Conservation (phyloP, 2,888 invertebrate species). For the Chaetogeoica ovagalla region DNA sequence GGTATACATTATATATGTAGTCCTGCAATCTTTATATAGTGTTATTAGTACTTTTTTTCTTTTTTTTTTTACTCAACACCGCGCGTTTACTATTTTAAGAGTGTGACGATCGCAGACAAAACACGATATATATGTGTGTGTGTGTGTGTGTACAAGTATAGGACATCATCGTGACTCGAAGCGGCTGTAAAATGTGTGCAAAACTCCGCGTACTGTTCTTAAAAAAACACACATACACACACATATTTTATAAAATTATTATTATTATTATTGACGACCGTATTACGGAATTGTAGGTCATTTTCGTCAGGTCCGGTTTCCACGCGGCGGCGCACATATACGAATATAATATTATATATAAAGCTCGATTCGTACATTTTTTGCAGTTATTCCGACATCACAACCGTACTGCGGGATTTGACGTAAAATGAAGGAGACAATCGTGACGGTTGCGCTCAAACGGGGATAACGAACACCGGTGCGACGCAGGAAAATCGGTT, state of each 20-base stretch:
- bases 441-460: no score
- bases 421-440: no score
- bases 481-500: no score
- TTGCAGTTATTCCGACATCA: background rate
- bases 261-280: constrained; percentile 17
- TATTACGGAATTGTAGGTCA: constrained; percentile 1
- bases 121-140: no score
- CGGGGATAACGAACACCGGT: no score
- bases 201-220: no score
- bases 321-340: no score
- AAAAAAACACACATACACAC: no score
- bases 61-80: background rate
- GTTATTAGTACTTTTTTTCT: background rate
- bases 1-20: no score
- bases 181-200: background rate
- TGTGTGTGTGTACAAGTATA: no score
- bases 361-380: background rate
- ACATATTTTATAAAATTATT: background rate
- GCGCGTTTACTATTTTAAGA: background rate
- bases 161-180: constrained; percentile 1
- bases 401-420: background rate
- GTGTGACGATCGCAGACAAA: background rate
- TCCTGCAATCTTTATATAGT: no score
- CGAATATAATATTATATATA: no score
- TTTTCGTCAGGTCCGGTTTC: constrained; percentile 31